Evolutionary conservation across 92 coral and sea anemone species (phyloP).

Genomic region (Phenganax marumi): DNA sequence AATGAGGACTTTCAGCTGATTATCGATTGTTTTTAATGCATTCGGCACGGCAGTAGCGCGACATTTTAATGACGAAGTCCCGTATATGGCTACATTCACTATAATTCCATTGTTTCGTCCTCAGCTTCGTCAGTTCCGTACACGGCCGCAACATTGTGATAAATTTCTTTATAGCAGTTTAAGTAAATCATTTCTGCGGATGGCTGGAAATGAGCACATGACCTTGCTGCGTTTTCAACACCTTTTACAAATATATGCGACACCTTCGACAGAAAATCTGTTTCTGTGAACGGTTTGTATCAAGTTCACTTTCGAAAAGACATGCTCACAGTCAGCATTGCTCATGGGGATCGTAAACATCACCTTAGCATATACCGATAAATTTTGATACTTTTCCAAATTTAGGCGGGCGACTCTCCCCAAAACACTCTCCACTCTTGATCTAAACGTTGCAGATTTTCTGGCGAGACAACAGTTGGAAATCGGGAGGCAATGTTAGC

Average conservation of each 20-base stretch:
- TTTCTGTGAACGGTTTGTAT: neutral
- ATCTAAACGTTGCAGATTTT: slow-evolving; percentile 23
- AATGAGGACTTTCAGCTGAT: too few relatives aligned
- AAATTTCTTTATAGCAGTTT: neutral
- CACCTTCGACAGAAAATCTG: neutral
- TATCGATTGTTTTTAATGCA: too few relatives aligned
- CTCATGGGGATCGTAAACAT: slow-evolving; percentile 31
- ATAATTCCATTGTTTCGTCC: neutral
- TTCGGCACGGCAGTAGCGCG: too few relatives aligned
- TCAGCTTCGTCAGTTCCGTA: neutral
- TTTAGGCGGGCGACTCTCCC: slow-evolving; percentile 6
- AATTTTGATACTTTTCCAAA: slow-evolving; percentile 14
- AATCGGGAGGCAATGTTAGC: slow-evolving; percentile 27
- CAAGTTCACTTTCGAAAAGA: too few relatives aligned
- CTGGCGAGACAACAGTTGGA: slow-evolving; percentile 28
- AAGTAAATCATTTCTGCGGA: neutral
- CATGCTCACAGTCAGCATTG: neutral
- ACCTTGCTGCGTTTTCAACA: neutral
- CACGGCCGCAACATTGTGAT: neutral
- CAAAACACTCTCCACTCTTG: slow-evolving; percentile 27
- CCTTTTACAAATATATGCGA: neutral
- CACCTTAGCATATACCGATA: slow-evolving; percentile 8
- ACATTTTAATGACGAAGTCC: too few relatives aligned
- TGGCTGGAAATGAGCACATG: neutral
- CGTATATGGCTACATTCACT: too few relatives aligned